A percentile compares a stretch with the other conserved stretches of the same genome.
Evolutionary conservation across 64 coral and sea anemone genomes (phyloP).

Genomic region (Porites australiensis): DNA sequence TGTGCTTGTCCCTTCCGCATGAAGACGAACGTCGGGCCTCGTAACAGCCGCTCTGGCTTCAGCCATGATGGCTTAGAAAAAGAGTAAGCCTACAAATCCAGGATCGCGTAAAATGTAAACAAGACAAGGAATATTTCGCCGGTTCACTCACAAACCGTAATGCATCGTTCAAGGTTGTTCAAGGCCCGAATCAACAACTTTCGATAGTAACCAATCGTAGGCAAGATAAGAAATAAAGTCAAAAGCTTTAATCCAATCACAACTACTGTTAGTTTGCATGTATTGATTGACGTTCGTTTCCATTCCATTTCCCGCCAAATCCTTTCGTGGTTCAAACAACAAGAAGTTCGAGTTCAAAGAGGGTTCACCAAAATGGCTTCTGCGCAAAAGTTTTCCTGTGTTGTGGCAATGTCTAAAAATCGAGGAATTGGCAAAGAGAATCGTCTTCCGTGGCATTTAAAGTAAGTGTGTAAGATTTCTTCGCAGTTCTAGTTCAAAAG

Average conservation of each 20-base stretch:
- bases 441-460: conserved; percentile 69
- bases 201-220: neutral
- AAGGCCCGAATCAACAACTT: neutral
- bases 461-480: conserved; percentile 43
- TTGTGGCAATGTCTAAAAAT: conserved; percentile 69
- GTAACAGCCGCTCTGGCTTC: conserved; percentile 97
- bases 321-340: neutral
- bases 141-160: neutral
- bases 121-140: neutral
- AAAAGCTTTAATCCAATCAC: neutral
- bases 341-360: neutral
- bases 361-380: conserved; percentile 37
- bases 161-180: neutral
- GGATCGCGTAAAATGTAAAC: no score
- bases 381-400: conserved; percentile 57
- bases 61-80: conserved; percentile 68
- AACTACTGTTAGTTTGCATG: neutral
- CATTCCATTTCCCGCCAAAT: conserved; percentile 30
- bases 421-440: conserved; percentile 81
- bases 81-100: neutral
- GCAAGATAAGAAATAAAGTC: conserved; percentile 20
- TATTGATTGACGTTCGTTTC: neutral
- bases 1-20: conserved; percentile 87
- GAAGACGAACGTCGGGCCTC: conserved; percentile 86
- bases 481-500: neutral